Conservation (phyloP, 2,888 invertebrate genomes). For the Lypha dubia region DNA sequence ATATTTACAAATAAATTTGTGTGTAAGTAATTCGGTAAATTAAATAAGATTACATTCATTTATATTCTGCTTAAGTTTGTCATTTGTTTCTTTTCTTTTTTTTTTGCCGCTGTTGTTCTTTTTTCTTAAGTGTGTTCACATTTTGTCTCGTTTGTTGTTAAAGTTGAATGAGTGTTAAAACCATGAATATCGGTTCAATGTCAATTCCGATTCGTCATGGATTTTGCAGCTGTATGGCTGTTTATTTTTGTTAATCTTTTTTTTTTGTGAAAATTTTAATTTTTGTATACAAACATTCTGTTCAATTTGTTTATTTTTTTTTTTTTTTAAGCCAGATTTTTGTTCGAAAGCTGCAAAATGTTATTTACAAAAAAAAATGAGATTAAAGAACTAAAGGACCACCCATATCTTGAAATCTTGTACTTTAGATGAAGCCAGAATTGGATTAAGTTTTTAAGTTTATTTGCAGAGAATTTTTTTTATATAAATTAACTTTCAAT, state of each 20-base stretch:
- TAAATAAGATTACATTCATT: slow-evolving; percentile 26
- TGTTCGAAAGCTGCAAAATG: slow-evolving; percentile 61
- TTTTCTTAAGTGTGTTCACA: slow-evolving; percentile 56
- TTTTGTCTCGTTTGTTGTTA: slow-evolving; percentile 60
- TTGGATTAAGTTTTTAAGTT: slow-evolving; percentile 43
- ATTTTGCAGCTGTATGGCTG: slow-evolving; percentile 78
- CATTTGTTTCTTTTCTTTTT: slow-evolving; percentile 9
- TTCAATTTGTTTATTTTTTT: slow-evolving; percentile 47
- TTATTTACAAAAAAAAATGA: slow-evolving; percentile 35
- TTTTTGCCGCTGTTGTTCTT: neutral
- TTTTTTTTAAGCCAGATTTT: slow-evolving; percentile 20
- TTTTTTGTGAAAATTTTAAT: slow-evolving; percentile 32
- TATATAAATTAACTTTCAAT: slow-evolving; percentile 18
- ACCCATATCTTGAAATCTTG: slow-evolving; percentile 45
- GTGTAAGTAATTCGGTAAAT: no score
- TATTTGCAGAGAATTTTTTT: slow-evolving; percentile 24
- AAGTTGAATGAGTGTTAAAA: slow-evolving; percentile 67
- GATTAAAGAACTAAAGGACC: slow-evolving; percentile 51
- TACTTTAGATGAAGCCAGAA: slow-evolving; percentile 30
- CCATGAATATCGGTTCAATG: slow-evolving; percentile 78
- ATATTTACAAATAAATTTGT: no score
- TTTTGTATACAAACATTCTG: slow-evolving; percentile 40
- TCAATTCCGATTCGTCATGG: slow-evolving; percentile 82
- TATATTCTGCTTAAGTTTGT: slow-evolving; percentile 23
- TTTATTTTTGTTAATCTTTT: slow-evolving; percentile 40